phyloP scores from a whole-genome alignment of 2,888 invertebrate genomes.

The Branchinecta sandiegonensis region DNA sequence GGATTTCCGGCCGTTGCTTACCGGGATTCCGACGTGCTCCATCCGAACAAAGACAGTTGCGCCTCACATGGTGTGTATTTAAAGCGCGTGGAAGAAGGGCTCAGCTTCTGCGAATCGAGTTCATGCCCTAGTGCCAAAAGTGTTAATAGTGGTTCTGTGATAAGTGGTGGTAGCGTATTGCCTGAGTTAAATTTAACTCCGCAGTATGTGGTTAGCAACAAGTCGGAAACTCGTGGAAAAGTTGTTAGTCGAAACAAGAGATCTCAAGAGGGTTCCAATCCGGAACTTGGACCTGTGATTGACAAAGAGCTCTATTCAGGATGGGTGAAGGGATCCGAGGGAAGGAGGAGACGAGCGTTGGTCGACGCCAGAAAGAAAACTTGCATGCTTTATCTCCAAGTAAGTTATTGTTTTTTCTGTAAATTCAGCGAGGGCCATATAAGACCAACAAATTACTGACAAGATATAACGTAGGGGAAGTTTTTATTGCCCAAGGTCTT shows the following conservation, averaged over 20 bases:
- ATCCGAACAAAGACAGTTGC: constrained; percentile 37
- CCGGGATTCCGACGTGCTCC: constrained; percentile 55
- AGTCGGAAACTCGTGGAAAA: neutral
- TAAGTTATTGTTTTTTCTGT: neutral
- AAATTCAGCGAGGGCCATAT: too few relatives aligned
- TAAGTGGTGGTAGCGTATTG: neutral
- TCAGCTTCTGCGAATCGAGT: constrained; percentile 6
- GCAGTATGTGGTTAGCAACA: neutral
- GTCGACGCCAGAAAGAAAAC: constrained; percentile 77
- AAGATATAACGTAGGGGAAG: too few relatives aligned
- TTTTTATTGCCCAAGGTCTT: too few relatives aligned
- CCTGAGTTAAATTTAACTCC: neutral
- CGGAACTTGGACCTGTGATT: constrained; percentile 15
- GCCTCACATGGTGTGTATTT: constrained; percentile 48
- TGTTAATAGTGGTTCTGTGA: neutral
- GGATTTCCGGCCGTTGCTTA: constrained; percentile 69
- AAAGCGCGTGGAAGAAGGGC: constrained; percentile 26
- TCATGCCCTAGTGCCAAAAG: constrained; percentile 13
- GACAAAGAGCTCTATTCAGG: constrained; percentile 52
- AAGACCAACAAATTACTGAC: too few relatives aligned
- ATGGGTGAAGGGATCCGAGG: constrained; percentile 35
- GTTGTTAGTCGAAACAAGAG: neutral
- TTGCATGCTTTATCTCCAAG: constrained; percentile 68
- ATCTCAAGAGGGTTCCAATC: neutral
- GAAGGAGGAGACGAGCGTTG: constrained; percentile 33